A percentile compares a stretch with the other conserved stretches of the same genome.
Conservation (phyloP, 2,113 vertebrate genomes). For the Nanorana parkeri region DNA sequence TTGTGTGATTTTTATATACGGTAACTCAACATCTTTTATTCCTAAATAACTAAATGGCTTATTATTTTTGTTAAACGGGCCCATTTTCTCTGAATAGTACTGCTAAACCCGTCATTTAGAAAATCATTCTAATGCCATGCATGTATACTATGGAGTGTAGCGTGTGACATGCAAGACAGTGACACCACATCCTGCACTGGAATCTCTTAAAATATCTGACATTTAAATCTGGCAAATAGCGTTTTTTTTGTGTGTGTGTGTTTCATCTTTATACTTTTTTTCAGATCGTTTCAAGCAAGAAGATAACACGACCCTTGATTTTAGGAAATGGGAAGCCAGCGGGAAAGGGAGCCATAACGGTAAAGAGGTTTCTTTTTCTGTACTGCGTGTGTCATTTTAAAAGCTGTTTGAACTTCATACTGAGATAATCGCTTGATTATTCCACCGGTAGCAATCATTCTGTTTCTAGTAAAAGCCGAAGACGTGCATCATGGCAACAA, state of each 20-base stretch:
- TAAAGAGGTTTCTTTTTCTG: constrained; percentile 62
- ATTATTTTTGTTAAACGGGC: no score
- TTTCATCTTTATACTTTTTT: constrained; percentile 26
- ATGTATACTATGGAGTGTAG: not conserved
- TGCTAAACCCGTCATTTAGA: no score
- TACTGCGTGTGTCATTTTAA: constrained; percentile 50
- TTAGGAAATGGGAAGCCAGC: constrained; percentile 94
- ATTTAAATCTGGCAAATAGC: not conserved
- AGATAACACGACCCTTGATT: constrained; percentile 86
- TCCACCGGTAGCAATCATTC: constrained; percentile 61
- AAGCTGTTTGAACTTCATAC: constrained; percentile 18
- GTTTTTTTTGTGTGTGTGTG: not conserved
- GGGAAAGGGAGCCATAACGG: constrained; percentile 92
- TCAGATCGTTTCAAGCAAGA: constrained; percentile 98
- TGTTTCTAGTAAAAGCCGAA: constrained; percentile 68
- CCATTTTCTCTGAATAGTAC: no score
- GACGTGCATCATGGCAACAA: constrained; percentile 75
- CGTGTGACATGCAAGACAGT: not conserved
- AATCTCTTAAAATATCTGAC: not conserved
- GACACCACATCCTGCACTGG: not conserved
- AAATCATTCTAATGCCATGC: not conserved
- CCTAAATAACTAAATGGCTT: no score
- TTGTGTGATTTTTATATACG: no score
- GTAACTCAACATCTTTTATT: no score
- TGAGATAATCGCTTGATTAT: constrained; percentile 62